These are phyloP conservation scores for Drepana arcuata DNA, from an alignment of 1,140 invertebrate species.

Conservation along the genomic window DNA sequence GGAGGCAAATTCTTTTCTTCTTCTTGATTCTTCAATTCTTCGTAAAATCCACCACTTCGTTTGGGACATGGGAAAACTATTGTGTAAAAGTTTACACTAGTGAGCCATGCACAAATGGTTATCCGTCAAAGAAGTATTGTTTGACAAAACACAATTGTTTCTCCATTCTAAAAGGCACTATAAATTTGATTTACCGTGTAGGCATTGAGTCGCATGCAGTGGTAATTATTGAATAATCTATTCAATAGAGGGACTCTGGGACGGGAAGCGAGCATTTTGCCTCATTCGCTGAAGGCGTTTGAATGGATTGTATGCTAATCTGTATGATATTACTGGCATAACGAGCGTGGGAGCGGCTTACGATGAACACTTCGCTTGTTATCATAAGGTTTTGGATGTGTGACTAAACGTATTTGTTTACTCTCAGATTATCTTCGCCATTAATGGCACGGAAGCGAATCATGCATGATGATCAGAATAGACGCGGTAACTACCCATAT, in stretches of 20 bases:
- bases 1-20: too few species aligned
- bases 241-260: constrained; percentile 5
- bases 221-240: constrained; percentile 8
- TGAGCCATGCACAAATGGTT: too few species aligned
- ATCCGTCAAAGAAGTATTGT: too few species aligned
- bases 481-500: too few species aligned
- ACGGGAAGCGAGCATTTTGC: constrained; percentile 42
- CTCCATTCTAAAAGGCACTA: background rate
- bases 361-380: too few species aligned
- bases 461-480: too few species aligned
- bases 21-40: too few species aligned
- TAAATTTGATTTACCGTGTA: background rate
- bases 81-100: background rate
- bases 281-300: constrained; percentile 29
- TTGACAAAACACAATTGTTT: too few species aligned
- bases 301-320: constrained; percentile 55
- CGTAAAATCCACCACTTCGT: background rate
- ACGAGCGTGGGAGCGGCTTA: constrained; percentile 37
- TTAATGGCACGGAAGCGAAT: background rate
- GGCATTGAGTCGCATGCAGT: background rate
- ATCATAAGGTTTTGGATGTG: constrained; percentile 2
- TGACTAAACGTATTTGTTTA: background rate
- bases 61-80: background rate
- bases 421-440: background rate
- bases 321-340: constrained; percentile 35